Base-by-base conservation (phyloP, 2,888 invertebrate species). In the Drosophila mimetica region DNA sequence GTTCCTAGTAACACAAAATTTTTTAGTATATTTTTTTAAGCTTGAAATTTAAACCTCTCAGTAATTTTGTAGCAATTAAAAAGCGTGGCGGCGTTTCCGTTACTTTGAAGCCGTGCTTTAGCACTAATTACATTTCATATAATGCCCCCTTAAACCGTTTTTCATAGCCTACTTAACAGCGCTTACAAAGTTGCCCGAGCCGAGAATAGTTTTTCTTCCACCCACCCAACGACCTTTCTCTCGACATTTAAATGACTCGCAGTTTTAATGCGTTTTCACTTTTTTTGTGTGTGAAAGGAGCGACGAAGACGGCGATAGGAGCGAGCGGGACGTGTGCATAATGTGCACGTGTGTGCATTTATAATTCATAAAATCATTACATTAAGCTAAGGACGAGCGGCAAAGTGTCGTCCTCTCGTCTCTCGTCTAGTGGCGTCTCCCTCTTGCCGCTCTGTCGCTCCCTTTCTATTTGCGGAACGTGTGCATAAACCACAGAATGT, bases 361-460 rank as follows among this genome's bases (percentile, higher is more conserved):
- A 86, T 89, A 86, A 89, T 89, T 89, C 85, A 89, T 89, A 82
- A 84, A 89, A 89, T 89, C 89, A 89, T 89, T 88, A 89, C 89
- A 88, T 89, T 87, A 90, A 79, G 77, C 77, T 72, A 60, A 54
- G 44, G 22, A 59, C 52, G 48, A 51, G 52, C 55, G 51, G 36
- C 41, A 30, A 48, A 50, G 48, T 65, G 64, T 59, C 59, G 34
- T 69, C 47, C 47, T 20, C 44, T 28, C 25, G n/a, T 30, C 25
- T 25, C 25, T 18, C 41, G n/a, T 16, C 51, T 25, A 25, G 39
- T 46, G 28, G 14, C 36, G 18, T 30, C 22, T 28, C 37, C 9
- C 25, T 46, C 42, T 16, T 14, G 16, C 14, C 28, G 1, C 55
- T 13, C 25, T 6, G n/a, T 2, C 30, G 16, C 44, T 32, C 51